phyloP scores from a whole-genome alignment of 2,113 vertebrate species.

The Pygoscelis adeliae region DNA sequence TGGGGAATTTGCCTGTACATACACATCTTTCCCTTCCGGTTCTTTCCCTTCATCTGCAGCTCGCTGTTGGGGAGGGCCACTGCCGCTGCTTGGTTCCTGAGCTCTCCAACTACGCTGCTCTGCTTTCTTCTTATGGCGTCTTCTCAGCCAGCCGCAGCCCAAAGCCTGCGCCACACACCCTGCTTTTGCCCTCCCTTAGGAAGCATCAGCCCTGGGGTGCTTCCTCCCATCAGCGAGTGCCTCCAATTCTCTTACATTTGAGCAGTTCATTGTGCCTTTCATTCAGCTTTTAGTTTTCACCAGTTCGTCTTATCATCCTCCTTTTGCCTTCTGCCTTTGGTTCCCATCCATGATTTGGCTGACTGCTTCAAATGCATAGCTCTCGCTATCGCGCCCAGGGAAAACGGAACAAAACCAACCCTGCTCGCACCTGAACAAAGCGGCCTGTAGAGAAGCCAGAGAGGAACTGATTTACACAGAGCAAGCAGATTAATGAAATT shows the following conservation, averaged over 20 bases:
- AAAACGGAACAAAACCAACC: background rate
- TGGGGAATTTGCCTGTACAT: no score
- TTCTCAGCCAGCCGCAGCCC: background rate
- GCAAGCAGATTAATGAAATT: background rate
- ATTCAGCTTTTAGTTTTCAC: background rate
- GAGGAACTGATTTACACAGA: background rate
- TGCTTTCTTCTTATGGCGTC: background rate
- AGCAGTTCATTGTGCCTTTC: fast-evolving
- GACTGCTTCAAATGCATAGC: background rate
- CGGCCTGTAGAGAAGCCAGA: background rate
- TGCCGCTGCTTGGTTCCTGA: no score
- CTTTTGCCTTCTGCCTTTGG: background rate
- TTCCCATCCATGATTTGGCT: background rate
- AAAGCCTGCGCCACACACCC: background rate
- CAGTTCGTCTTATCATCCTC: background rate
- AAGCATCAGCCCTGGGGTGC: fast-evolving
- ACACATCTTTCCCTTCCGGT: fast-evolving
- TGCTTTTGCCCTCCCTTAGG: background rate
- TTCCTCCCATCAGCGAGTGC: background rate
- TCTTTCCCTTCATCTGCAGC: background rate
- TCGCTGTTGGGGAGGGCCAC: no score
- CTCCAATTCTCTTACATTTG: background rate
- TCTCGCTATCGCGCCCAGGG: background rate
- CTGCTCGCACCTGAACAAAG: background rate
- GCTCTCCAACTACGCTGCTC: background rate